Evolutionary conservation across 2,888 invertebrate species (phyloP), one percentile per base, ranked within the genome.

Genomic region (Agelastica alni): DNA sequence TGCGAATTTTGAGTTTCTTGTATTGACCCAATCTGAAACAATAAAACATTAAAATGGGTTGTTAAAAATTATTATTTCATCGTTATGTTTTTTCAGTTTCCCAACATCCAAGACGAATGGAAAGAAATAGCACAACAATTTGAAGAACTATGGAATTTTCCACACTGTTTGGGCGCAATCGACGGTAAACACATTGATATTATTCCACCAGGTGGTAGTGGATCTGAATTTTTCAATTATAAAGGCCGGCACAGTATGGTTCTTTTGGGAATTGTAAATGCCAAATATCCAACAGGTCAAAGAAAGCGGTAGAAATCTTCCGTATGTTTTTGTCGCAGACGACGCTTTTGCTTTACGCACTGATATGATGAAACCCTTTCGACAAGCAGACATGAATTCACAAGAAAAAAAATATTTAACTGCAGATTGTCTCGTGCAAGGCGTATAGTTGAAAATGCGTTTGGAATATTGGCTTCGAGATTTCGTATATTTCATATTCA

Each of bases 321-420:
- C 43, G 28, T 56, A 49, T 30, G 44, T 48, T 18, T 56, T 58
- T 43, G 32, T 56, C 31, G 52, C 28, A 1, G 58, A 58, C 52
- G 58, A 80, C 80, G 30, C 64, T 75, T 68, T 10, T 10, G 13
- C 2, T 20, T 36, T 17, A 53, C 32, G 17, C 32, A 28, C 41
- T 16, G 36, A 37, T 43, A 32, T 58, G 18, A 10, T 58, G 30
- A 59, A 59, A 52, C 54, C 55, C 13, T 58, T 36, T 39, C 32
- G 22, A 7, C 22, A 22, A 22, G 22, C 22, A 22, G 22, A 22
- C 7, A 6, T 1, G 7, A 22, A 4, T 6, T 22, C 22, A 7
- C 22, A 7, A 22, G 22, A 22, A 22, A 22, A 1, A 22, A 22
- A 22, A 22, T 22, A 6, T 7, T 22, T 4, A 22, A 22, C 7